A percentile compares a stretch with the other conserved stretches of the same genome.
Conservation (phyloP, 2,797 vertebrate species). For the Pitangus sulphuratus region DNA sequence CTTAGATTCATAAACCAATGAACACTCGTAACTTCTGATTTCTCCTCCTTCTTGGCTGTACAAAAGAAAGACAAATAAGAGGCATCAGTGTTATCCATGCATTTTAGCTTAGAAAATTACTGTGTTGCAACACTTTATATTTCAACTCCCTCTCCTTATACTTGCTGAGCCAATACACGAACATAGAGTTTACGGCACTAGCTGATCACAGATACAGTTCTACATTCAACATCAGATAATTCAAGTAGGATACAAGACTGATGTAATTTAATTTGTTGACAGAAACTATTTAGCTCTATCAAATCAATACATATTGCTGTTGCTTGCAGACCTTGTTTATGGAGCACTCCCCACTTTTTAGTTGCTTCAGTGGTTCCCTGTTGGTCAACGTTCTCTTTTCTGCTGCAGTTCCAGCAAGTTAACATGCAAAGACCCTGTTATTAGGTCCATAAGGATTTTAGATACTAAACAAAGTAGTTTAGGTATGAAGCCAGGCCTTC, state of each 20-base stretch:
- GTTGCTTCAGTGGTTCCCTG: background rate
- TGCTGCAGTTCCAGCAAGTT: background rate
- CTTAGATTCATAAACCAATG: conserved; percentile 68
- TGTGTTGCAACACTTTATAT: background rate
- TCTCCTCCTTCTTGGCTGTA: conserved; percentile 69
- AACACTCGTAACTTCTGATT: conserved; percentile 31
- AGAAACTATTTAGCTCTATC: background rate
- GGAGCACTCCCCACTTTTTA: background rate
- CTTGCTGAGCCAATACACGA: background rate
- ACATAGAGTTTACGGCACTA: background rate
- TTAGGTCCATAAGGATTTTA: background rate
- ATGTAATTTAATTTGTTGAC: background rate
- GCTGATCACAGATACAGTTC: fast-evolving
- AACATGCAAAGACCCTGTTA: fast-evolving
- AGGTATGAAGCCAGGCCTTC: background rate
- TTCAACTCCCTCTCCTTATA: background rate
- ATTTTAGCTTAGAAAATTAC: background rate
- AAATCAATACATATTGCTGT: background rate
- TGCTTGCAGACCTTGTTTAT: background rate
- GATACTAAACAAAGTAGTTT: background rate
- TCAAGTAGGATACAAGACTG: background rate
- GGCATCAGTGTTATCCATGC: background rate
- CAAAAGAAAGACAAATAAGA: conserved; percentile 40
- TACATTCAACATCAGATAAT: background rate
- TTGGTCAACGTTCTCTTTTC: background rate